Conservation (phyloP, 1,140 invertebrate genomes). For the Sarcophaga bullata region DNA sequence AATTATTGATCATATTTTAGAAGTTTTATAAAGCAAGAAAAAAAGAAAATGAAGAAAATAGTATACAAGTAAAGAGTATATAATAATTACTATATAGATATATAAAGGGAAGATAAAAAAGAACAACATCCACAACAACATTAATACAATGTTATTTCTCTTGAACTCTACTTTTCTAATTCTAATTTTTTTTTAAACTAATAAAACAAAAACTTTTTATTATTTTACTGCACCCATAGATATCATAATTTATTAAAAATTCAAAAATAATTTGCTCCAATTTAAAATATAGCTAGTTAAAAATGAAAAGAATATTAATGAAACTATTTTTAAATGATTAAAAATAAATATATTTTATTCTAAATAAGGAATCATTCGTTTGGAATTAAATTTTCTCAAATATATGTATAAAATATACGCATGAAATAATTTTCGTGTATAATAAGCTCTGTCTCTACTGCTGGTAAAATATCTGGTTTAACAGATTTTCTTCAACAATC, state of each 20-base stretch:
- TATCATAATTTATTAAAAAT: constrained; percentile 1
- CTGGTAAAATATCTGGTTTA: no score
- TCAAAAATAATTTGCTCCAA: constrained; percentile 3
- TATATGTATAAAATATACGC: no score
- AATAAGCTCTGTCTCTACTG: no score
- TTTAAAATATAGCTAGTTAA: constrained; percentile 2
- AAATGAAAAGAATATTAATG: background rate
- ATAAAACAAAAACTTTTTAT: background rate
- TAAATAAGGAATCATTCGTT: no score
- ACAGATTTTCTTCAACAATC: no score
- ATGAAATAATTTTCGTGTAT: no score
- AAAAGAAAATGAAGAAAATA: background rate
- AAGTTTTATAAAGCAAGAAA: constrained; percentile 16
- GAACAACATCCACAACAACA: background rate
- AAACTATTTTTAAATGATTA: constrained; percentile 15
- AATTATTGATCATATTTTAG: constrained; percentile 23
- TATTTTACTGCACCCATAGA: background rate
- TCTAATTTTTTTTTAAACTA: background rate
- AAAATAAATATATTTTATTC: constrained; percentile 11
- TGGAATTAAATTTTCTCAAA: no score
- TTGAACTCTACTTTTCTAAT: background rate
- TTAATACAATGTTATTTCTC: constrained; percentile 5
- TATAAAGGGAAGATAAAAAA: no score
- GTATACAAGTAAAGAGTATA: background rate
- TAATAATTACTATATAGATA: background rate